Evolutionary conservation across 2,113 vertebrate species (phyloP), one percentile per base, ranked within the genome.

Genomic region (Xyliphius kryptos): DNA sequence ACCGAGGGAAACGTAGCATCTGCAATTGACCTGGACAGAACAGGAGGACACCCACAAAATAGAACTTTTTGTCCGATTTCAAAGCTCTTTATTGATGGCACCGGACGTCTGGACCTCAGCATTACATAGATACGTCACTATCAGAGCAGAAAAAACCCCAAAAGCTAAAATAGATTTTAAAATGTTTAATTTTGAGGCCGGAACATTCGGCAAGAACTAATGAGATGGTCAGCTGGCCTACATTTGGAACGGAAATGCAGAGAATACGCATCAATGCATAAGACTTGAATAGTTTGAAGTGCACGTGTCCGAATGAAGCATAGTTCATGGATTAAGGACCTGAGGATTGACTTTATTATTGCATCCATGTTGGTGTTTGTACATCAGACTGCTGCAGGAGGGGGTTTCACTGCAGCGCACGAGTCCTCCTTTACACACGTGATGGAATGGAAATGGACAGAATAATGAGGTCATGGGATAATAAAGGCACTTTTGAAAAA

Each of bases 401-500:
- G 81, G 80, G 62, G 57, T 76, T 68, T 77, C 76, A 76, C 74
- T 77, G 73, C 74, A 81, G 77, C 53, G 61, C 66, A 63, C 55
- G 66, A 56, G 52, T 48, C 49, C 66, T 48, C 60, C 63, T 68
- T 73, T 61, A 74, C 73, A 69, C 51, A 15, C 70, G 44, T 66
- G 77, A 56, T 74, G 1, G 6, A 41, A 41, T 14, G 40, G 9
- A 10, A 5, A 41, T 41, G 9, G 13, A 41, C 40, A 41, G 26
- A 5, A 32, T 32, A 32, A 20, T 69, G 64, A 71, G 61, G 56
- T 75, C 60, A 54, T 15, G 65, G 84, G 77, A 79, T 81, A 80
- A 81, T 82, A 85, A 85, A 87, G 86, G 86, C 82, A 86, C 84
- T 87, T 85, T 43, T 80, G 81, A 85, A 84, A 84, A 79, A 82